These are phyloP conservation scores for Bufo gargarizans DNA, from an alignment of 2,113 vertebrate genomes.

Conservation along the genomic window DNA sequence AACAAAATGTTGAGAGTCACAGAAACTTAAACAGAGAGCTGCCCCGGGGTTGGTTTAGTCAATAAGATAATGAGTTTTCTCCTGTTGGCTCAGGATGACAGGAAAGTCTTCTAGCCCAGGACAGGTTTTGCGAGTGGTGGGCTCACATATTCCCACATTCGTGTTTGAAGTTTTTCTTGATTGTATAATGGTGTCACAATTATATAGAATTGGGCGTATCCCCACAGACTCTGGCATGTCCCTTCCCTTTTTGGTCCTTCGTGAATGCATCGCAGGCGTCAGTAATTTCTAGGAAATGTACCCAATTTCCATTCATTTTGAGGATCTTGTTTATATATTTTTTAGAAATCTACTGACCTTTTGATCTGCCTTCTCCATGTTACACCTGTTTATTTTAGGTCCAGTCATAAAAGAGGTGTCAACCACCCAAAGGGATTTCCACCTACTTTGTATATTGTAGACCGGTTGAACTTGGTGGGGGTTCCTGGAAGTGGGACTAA, in stretches of 20 bases:
- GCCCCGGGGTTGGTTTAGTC: slow-evolving; percentile 9
- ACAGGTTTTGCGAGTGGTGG: background rate
- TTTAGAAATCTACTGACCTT: background rate
- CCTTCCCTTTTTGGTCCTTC: background rate
- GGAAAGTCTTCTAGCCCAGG: background rate
- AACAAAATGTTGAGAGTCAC: slow-evolving; percentile 6
- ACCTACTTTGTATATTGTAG: background rate
- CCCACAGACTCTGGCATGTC: background rate
- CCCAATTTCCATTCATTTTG: background rate
- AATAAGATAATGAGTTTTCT: slow-evolving; percentile 37
- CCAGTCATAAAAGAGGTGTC: background rate
- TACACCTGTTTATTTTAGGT: background rate
- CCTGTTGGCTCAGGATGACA: background rate
- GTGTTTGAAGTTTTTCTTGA: background rate
- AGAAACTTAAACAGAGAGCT: slow-evolving; percentile 35
- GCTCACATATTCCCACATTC: background rate
- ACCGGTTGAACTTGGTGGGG: background rate
- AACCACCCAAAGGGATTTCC: background rate
- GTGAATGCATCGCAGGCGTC: background rate
- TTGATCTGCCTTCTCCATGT: background rate
- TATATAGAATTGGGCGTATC: background rate
- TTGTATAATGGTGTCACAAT: background rate
- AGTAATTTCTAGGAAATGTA: background rate
- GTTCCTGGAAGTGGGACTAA: too few species aligned
- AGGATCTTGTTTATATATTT: too few species aligned